Evolutionary conservation across 2,888 invertebrate species (phyloP), one percentile per base, ranked within the genome.

Genomic region (Cryptus viduatorius): DNA sequence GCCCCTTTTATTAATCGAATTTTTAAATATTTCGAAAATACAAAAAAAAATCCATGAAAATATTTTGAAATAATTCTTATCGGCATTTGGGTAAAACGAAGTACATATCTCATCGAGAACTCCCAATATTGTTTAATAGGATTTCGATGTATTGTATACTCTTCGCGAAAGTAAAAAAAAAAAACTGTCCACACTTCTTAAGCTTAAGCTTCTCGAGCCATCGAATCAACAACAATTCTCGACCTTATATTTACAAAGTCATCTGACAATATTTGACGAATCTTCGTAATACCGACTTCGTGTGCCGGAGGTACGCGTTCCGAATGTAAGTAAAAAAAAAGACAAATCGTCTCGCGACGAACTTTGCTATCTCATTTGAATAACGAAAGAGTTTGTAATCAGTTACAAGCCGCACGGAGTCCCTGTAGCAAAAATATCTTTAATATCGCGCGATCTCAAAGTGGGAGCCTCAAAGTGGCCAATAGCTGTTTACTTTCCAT

Each of bases 241-340:
- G 56, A 19, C 10, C 56, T 24, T 24, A 24, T 56, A 56, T 56
- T 56, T 56, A 56, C 56, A 12, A 56, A 56, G 56, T 24, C 56
- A 56, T 10, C 56, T 12, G 56, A 10, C 12, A 10, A 19, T 56
- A 24, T 56, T 56, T 56, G 56, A 1, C 56, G n/a, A 19, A 56
- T 10, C 12, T 8, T 24, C 56, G 19, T 56, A 56, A 56, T 24
- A 56, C 56, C 1, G 8, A 19, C 10, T 24, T 3, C 24, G 24
- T 19, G 16, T 53, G 8, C 2, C 24, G 24, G 24, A 3, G 24
- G 24, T 24, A 56, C 56, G 19, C 56, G 10, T 4, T 19, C 24
- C 24, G 19, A 19, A 12, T 56, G 24, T 56, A 24, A 56, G 19
- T 24, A 56, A 56, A 56, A 24, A 56, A 24, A 1, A 24, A 56